Base-by-base conservation (phyloP, 1,140 invertebrate genomes). In the Bombus fervidus region DNA sequence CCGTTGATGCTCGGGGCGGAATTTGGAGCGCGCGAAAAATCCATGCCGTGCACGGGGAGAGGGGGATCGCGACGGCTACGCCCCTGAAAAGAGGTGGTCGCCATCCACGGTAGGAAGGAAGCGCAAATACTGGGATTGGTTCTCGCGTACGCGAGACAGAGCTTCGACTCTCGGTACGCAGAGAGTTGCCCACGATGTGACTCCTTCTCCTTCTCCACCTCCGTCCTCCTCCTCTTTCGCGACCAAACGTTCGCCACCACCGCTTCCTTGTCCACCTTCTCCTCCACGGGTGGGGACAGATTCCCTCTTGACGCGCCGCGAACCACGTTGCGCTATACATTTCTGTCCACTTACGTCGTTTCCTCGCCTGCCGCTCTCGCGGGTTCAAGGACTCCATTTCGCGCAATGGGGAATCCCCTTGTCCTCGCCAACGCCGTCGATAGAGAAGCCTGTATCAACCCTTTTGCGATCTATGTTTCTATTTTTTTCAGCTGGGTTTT, bases 91-190 rank as follows among this genome's bases (percentile, higher is more conserved):
- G 94, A 94, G 94, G 94, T 94, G 94, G 94, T 93, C 93, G 93
- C 94, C 92, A 94, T 94, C 92, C 92, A 87, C 92, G 92, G 93
- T 94, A 94, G 94, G 94, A 94, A 94, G 94, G 94, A 94, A 95
- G 94, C 92, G 93, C 93, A 94, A 95, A 94, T 94, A 94, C 93
- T 92, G 92, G 93, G 94, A 95, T 95, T 95, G 94, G 94, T 93
- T 94, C 93, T 93, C 94, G 90, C 92, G 93, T 93, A 90, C 91
- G 86, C 93, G 89, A 86, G 89, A 92, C 89, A 92, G 91, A 91
- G 90, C 86, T 93, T 82, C 86, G 91, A 90, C 91, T 94, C 91
- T 93, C 91, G 85, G 90, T 93, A 92, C 91, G 86, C 89, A 88
- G 89, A 87, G 90, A 66, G 64, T 34, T 90, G 90, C 89, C 86